Conservation (phyloP, 2,888 invertebrate species). For the Microplitis deprimator region DNA sequence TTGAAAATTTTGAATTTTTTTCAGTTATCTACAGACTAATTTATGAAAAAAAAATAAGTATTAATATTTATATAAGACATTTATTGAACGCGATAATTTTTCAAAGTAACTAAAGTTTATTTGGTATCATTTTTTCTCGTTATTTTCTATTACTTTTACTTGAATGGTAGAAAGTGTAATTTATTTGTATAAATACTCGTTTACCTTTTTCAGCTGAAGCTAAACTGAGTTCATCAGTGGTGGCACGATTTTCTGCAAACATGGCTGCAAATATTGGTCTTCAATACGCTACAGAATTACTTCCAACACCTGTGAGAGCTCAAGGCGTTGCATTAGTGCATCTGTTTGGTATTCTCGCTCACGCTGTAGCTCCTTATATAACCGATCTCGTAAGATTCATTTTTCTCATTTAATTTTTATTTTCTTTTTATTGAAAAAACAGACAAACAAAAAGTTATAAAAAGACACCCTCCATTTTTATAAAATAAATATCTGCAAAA, state of each 20-base stretch:
- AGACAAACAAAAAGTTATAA: neutral
- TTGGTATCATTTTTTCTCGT: neutral
- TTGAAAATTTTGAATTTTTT: too few relatives aligned
- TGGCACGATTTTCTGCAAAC: slow-evolving; percentile 89
- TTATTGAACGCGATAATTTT: too few relatives aligned
- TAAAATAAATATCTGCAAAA: too few relatives aligned
- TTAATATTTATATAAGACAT: too few relatives aligned
- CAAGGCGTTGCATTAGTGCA: slow-evolving; percentile 90
- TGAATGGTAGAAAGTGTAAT: too few relatives aligned
- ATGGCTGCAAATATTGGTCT: slow-evolving; percentile 92
- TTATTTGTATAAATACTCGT: too few relatives aligned
- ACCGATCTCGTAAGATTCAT: slow-evolving; percentile 80
- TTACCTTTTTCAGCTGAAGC: slow-evolving; percentile 74
- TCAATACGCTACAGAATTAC: slow-evolving; percentile 89
- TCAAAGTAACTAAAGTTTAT: too few relatives aligned
- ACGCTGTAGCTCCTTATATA: slow-evolving; percentile 86
- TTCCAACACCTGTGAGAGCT: slow-evolving; percentile 89
- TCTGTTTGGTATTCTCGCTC: slow-evolving; percentile 90
- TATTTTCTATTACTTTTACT: slow-evolving; percentile 2
- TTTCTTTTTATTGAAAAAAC: neutral
- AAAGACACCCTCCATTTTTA: too few relatives aligned
- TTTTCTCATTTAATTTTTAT: slow-evolving; percentile 5
- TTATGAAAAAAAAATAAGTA: too few relatives aligned
- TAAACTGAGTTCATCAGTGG: slow-evolving; percentile 83
- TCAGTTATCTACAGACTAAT: too few relatives aligned